phyloP scores from a whole-genome alignment of 2,888 invertebrate species.

The Pachycephus smyrnensis region DNA sequence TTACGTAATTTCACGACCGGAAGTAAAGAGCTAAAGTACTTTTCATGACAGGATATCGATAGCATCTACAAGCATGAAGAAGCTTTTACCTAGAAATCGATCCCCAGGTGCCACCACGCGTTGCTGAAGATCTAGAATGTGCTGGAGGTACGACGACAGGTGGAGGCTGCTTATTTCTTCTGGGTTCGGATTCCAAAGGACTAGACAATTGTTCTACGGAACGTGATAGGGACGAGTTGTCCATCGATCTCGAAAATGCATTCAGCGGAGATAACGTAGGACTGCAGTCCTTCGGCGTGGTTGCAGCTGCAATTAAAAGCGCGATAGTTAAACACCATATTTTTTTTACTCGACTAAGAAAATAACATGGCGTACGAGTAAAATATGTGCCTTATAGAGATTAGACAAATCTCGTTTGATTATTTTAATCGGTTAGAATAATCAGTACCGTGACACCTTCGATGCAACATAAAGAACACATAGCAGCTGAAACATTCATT shows the following conservation, averaged over 20 bases:
- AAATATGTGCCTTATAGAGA: background rate
- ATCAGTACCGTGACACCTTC: constrained; percentile 21
- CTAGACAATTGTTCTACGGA: constrained; percentile 86
- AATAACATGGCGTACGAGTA: background rate
- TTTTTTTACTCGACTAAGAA: background rate
- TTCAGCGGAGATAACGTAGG: constrained; percentile 86
- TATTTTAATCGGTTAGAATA: background rate
- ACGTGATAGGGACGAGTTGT: constrained; percentile 69
- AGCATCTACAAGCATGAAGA: background rate
- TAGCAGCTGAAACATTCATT: constrained; percentile 22
- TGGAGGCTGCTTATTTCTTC: constrained; percentile 58
- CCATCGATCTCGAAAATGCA: constrained; percentile 82
- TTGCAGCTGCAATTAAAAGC: constrained; percentile 70
- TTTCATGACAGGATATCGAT: background rate
- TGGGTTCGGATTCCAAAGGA: constrained; percentile 78
- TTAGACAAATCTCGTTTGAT: background rate
- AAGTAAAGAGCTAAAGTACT: too few species aligned
- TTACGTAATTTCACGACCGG: background rate
- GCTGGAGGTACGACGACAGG: constrained; percentile 58
- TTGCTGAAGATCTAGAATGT: constrained; percentile 63
- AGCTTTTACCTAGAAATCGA: constrained; percentile 77
- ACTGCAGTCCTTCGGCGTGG: constrained; percentile 86
- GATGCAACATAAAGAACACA: constrained; percentile 57
- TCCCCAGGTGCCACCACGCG: constrained; percentile 87
- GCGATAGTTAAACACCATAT: background rate